phyloP scores from a whole-genome alignment of 2,888 invertebrate species.

The Caenorhabditis uteleia region DNA sequence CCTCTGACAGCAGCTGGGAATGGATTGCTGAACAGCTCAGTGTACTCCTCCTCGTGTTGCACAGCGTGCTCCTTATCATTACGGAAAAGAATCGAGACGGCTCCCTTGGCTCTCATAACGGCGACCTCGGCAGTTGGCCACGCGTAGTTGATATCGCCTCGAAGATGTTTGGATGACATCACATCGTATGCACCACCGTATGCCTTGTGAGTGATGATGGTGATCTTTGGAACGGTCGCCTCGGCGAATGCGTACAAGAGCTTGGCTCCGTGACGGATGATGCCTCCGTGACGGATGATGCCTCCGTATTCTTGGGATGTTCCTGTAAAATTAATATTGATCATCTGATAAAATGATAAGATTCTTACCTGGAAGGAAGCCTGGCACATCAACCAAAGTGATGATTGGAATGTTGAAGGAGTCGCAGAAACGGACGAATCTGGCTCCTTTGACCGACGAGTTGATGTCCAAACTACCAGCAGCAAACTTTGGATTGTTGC shows the following conservation, averaged over 20 bases:
- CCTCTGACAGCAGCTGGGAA: conserved; percentile 77
- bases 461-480: conserved; percentile 79
- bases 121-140: conserved; percentile 80
- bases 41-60: conserved; percentile 76
- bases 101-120: conserved; percentile 79
- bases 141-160: conserved; percentile 78
- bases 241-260: conserved; percentile 78
- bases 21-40: conserved; percentile 78
- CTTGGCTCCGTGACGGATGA: conserved; percentile 79
- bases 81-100: conserved; percentile 77
- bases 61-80: conserved; percentile 72
- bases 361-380: conserved; percentile 75
- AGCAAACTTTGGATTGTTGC: conserved; percentile 78
- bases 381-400: conserved; percentile 79
- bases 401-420: conserved; percentile 78
- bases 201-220: conserved; percentile 77
- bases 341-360: neutral
- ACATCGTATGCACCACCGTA: conserved; percentile 79
- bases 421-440: conserved; percentile 79
- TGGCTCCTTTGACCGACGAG: conserved; percentile 77
- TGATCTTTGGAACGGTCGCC: conserved; percentile 79
- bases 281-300: too few relatives aligned
- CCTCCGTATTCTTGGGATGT: conserved; percentile 70
- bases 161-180: conserved; percentile 78
- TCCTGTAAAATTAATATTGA: conserved; percentile 26